These are phyloP conservation scores for Clupea harengus DNA, from an alignment of 2,113 vertebrate genomes.

Conservation along the genomic window DNA sequence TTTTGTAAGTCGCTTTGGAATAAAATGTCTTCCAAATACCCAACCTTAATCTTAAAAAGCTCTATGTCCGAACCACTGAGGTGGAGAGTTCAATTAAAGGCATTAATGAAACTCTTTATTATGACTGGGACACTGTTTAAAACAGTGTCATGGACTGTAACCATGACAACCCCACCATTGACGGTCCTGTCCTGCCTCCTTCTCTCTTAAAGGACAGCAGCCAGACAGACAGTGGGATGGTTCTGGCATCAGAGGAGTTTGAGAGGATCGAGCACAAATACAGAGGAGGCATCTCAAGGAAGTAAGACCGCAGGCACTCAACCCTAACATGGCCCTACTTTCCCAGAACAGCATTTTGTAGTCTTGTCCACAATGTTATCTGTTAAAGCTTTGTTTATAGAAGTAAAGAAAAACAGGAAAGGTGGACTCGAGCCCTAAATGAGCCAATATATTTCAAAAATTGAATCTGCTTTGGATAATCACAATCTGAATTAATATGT, in stretches of 20 bases:
- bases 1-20: neutral
- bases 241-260: slow-evolving; percentile 95
- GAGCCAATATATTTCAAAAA: neutral
- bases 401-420: too few relatives aligned
- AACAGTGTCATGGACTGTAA: neutral
- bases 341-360: neutral
- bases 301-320: slow-evolving; percentile 54
- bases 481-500: neutral
- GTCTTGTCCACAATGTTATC: too few relatives aligned
- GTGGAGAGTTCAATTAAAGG: neutral
- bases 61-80: neutral
- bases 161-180: neutral
- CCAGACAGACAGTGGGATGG: slow-evolving; percentile 99
- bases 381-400: too few relatives aligned
- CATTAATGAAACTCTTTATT: neutral
- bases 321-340: neutral
- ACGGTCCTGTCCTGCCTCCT: neutral
- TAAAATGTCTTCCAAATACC: neutral
- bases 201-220: slow-evolving; percentile 76
- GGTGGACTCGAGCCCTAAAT: too few relatives aligned
- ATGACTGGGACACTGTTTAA: neutral
- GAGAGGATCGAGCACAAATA: slow-evolving; percentile 88
- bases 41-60: neutral
- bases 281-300: slow-evolving; percentile 71
- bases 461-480: neutral